Base-by-base conservation (phyloP, 2,888 invertebrate genomes). In the Scelioninae gen. 1 region DNA sequence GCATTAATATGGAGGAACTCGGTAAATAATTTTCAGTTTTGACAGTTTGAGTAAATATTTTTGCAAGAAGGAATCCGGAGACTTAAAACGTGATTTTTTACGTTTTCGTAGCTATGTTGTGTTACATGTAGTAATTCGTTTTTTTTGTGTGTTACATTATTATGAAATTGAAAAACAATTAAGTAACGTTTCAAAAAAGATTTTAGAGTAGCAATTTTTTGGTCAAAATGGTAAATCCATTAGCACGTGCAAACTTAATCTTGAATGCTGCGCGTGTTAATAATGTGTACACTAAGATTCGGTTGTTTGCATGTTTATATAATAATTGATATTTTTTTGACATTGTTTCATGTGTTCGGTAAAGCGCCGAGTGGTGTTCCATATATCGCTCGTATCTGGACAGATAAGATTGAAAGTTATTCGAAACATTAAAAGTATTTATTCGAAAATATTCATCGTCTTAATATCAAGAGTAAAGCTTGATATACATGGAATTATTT, bases 1-100 rank as follows among this genome's bases (percentile, higher is more conserved):
- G 43, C 43, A 43, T 43, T 49, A 49, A 49, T 49, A 49, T 29
- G 51, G 29, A 51, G 31, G 51, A 51, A 51, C 29, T 51, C 29
- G 51, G 23, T 29, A 29, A 29, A 29, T 29, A 51, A 51, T 9
- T 51, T n/a, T 23, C 47, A 16, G 43, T 43, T 43, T 43, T 43
- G n/a, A 43, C 43, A 43, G 43, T 11, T 43, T 9, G 43, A 9
- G n/a, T 43, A 10, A n/a, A n/a, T 43, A 43, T 43, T 43, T 43
- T 43, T n/a, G 43, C 34, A 10, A 34, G 34, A 43, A 43, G 11
- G 43, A 43, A 11, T n/a, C 2, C n/a, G 43, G 43, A 43, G 11
- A 43, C 1, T n/a, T 1, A 43, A 43, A 43, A 23, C 23, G 23
- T 23, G 23, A 23, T 23, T 23, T 23, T 23, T 23, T 23, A 23